Evolutionary conservation across 2,888 invertebrate genomes (phyloP).

Genomic region (Electrophaes corylata): DNA sequence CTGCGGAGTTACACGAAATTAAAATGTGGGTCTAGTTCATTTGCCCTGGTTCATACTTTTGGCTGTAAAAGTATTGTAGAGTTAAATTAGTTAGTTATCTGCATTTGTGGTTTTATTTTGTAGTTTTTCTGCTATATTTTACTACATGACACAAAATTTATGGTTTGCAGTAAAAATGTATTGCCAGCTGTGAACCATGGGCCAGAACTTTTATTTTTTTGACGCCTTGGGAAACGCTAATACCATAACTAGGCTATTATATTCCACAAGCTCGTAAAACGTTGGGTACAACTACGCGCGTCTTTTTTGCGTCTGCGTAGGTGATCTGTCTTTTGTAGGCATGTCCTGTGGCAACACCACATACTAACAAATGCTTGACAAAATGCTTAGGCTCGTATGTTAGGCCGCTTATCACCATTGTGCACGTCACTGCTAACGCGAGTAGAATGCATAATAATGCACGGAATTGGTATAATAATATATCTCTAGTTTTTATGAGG

Average conservation of each 20-base stretch:
- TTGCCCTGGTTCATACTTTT: slow-evolving; percentile 44
- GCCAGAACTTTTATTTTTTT: not conserved
- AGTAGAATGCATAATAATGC: too few relatives aligned
- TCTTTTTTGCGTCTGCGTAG: too few relatives aligned
- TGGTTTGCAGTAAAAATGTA: not conserved
- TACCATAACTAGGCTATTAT: not conserved
- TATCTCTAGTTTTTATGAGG: not conserved
- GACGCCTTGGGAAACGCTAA: not conserved
- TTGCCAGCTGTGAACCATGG: not conserved
- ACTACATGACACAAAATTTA: not conserved
- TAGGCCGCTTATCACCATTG: too few relatives aligned
- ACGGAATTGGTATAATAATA: too few relatives aligned
- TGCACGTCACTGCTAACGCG: too few relatives aligned
- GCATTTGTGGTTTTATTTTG: not conserved
- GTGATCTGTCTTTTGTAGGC: too few relatives aligned
- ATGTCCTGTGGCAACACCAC: too few relatives aligned
- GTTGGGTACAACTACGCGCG: too few relatives aligned
- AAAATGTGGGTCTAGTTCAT: slow-evolving; percentile 67
- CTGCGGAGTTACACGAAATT: slow-evolving; percentile 58
- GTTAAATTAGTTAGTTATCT: slow-evolving; percentile 13
- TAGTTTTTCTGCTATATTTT: not conserved
- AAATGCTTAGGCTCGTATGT: too few relatives aligned
- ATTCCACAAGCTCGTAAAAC: too few relatives aligned
- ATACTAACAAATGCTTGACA: too few relatives aligned
- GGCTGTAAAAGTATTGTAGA: slow-evolving; percentile 13